Evolutionary conservation across 2,113 vertebrate genomes (phyloP), one percentile per base, ranked within the genome.

Genomic region (Ia io): DNA sequence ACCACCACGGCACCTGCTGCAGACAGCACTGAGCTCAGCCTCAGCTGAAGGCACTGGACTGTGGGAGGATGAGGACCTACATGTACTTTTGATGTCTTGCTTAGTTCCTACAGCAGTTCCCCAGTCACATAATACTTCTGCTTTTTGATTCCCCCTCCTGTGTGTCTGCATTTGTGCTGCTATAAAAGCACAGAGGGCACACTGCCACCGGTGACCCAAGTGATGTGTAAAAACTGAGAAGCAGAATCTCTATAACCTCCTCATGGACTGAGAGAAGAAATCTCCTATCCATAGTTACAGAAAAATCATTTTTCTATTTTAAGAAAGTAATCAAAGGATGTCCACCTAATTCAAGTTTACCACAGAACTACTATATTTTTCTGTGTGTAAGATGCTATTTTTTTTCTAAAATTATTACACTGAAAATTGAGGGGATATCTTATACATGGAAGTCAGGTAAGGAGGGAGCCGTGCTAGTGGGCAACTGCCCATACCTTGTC

Each of bases 101-200:
- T 82, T 77, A 74, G 44, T 63, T 90, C 59, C 79, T 85, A 67
- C 10, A 47, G 32, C 9, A 71, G 8, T 61, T 88, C 37, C 25
- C 44, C 22, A 25, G 67, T 74, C 73, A 59, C 0, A 0, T n/a
- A 17, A 56, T 61, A 32, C 5, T n/a, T 71, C 2, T 12, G 1
- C 78, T 83, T 44, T 95, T 96, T 85, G 51, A 93, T 84, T 88
- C 35, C 77, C 40, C 71, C 20, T 47, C 20, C 32, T 76, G 12
- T 11, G 25, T 37, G 1, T 32, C 6, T 13, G 32, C 49, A 37
- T 79, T 92, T 22, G 17, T 37, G 6, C 17, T 37, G 0, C 28
- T 90, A 14, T 40, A 20, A 88, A 63, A 88, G 88, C 82, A n/a
- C 10, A 74, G 32, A 92, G 18, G 51, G 32, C 17, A 88, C 49